Percentiles rank a stretch among this genome's conserved stretches.
phyloP scores from a whole-genome alignment of 2,113 vertebrate genomes.

The Syngnathoides biaculeatus region DNA sequence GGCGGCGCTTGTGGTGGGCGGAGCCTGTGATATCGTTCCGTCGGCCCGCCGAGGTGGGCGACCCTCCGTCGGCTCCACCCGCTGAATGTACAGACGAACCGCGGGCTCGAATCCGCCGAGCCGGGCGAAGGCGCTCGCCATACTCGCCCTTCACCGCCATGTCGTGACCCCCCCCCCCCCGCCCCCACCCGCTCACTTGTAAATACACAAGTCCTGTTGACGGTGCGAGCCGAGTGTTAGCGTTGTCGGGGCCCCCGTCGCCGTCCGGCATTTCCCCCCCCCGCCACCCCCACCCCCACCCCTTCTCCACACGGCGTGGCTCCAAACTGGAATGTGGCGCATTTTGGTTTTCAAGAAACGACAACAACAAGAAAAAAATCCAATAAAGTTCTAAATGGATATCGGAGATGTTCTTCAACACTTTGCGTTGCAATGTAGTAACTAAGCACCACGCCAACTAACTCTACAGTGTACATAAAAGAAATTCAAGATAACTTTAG shows the following conservation, averaged over 20 bases:
- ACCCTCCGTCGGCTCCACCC: slow-evolving; percentile 43
- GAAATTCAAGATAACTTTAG: slow-evolving; percentile 72
- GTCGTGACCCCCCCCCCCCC: slow-evolving; percentile 28
- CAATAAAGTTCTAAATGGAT: slow-evolving; percentile 45
- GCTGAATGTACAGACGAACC: slow-evolving; percentile 71
- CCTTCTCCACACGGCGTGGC: slow-evolving; percentile 66
- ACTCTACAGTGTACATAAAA: slow-evolving; percentile 77
- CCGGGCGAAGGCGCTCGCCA: slow-evolving; percentile 32
- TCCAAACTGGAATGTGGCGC: slow-evolving; percentile 80
- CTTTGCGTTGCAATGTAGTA: slow-evolving; percentile 77
- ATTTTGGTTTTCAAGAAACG: slow-evolving; percentile 75
- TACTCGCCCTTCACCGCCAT: slow-evolving; percentile 8
- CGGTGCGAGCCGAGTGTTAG: slow-evolving; percentile 67
- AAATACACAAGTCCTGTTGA: slow-evolving; percentile 70
- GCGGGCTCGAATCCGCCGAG: slow-evolving; percentile 58
- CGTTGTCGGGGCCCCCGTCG: slow-evolving; percentile 59
- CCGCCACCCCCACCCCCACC: no score
- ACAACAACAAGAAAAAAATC: slow-evolving; percentile 40
- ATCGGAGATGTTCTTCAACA: slow-evolving; percentile 65
- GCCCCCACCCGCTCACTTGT: slow-evolving; percentile 56
- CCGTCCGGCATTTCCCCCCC: slow-evolving; percentile 56
- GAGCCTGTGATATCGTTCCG: slow-evolving; percentile 17
- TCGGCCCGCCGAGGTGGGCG: slow-evolving; percentile 18
- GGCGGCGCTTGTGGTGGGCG: slow-evolving; percentile 12
- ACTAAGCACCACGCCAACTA: slow-evolving; percentile 78